Percentiles rank a stretch among this genome's conserved stretches.
These are phyloP conservation scores for Ferdinandea cuprea DNA, from an alignment of 2,888 invertebrate genomes.

Conservation along the genomic window DNA sequence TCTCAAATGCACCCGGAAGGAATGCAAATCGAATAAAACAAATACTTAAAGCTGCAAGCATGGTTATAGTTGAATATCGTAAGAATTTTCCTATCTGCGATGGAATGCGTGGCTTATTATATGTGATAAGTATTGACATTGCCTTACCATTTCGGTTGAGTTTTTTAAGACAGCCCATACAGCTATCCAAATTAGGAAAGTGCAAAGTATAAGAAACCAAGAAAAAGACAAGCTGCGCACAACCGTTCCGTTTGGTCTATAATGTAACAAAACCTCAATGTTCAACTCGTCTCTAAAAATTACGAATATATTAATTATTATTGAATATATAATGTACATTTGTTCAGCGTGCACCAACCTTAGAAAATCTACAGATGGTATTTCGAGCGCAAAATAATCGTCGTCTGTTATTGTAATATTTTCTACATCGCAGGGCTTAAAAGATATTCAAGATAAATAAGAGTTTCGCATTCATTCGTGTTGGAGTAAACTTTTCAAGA, in stretches of 20 bases:
- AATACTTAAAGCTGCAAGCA: conserved; percentile 76
- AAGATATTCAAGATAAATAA: background rate
- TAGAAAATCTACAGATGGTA: conserved; percentile 45
- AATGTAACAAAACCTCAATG: background rate
- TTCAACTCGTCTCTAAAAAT: conserved; percentile 26
- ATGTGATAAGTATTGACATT: background rate
- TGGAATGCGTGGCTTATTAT: background rate
- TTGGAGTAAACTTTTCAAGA: too few species aligned
- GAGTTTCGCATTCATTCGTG: background rate
- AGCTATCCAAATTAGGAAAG: conserved; percentile 46
- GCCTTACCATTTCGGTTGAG: conserved; percentile 32
- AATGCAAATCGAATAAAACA: conserved; percentile 68
- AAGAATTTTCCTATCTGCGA: conserved; percentile 79
- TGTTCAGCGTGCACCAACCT: conserved; percentile 11
- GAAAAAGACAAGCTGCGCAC: conserved; percentile 15
- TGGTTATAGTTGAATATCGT: conserved; percentile 78
- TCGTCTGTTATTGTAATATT: background rate
- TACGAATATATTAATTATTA: background rate
- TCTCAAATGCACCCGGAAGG: conserved; percentile 33
- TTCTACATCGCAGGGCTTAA: conserved; percentile 14
- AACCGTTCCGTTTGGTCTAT: background rate
- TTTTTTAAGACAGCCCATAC: conserved; percentile 19
- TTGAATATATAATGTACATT: background rate
- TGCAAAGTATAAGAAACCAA: conserved; percentile 67
- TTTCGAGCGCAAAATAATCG: background rate